A percentile compares a stretch with the other conserved stretches of the same genome.
These are phyloP conservation scores for Aurelia sp. DNA, from an alignment of 30 jellyfish, hydroid and myxozoan genomes.

Conservation along the genomic window DNA sequence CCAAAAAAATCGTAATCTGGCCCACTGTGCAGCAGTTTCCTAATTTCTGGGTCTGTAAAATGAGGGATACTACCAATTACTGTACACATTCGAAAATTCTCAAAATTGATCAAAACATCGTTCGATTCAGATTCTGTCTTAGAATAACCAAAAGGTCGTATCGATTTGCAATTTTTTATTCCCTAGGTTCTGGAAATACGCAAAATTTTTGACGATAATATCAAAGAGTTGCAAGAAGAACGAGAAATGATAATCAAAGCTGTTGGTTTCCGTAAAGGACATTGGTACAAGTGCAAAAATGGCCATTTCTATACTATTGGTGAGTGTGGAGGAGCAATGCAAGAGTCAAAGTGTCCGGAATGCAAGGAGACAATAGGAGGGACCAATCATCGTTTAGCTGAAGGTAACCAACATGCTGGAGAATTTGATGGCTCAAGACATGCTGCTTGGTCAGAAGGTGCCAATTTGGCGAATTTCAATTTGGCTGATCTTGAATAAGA, in stretches of 20 bases:
- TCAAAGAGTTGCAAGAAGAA: background rate
- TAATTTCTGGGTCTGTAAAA: too few relatives aligned
- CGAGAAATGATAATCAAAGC: conserved; percentile 25
- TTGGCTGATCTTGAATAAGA: background rate
- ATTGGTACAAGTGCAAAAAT: conserved; percentile 44
- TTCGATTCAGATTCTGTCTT: too few relatives aligned
- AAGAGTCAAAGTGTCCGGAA: conserved; percentile 43
- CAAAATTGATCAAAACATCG: too few relatives aligned
- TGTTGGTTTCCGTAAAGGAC: conserved; percentile 38
- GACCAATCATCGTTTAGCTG: conserved; percentile 13
- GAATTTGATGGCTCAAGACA: conserved; percentile 49
- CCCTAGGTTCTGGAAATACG: too few relatives aligned
- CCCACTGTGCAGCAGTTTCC: too few relatives aligned
- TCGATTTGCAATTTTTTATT: too few relatives aligned
- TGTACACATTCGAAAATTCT: too few relatives aligned
- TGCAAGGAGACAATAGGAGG: conserved; percentile 57
- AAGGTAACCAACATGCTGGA: conserved; percentile 52
- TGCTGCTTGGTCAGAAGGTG: conserved; percentile 64
- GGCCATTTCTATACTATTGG: conserved; percentile 61
- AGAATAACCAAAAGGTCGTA: too few relatives aligned
- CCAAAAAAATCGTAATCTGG: too few relatives aligned
- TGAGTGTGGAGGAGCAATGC: conserved; percentile 69
- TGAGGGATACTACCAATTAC: too few relatives aligned
- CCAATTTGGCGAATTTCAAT: conserved; percentile 30
- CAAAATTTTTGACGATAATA: too few relatives aligned